Percentiles rank a stretch among this genome's conserved stretches.
These are phyloP conservation scores for Numenius arquata DNA, from an alignment of 2,113 vertebrate genomes.

Conservation along the genomic window DNA sequence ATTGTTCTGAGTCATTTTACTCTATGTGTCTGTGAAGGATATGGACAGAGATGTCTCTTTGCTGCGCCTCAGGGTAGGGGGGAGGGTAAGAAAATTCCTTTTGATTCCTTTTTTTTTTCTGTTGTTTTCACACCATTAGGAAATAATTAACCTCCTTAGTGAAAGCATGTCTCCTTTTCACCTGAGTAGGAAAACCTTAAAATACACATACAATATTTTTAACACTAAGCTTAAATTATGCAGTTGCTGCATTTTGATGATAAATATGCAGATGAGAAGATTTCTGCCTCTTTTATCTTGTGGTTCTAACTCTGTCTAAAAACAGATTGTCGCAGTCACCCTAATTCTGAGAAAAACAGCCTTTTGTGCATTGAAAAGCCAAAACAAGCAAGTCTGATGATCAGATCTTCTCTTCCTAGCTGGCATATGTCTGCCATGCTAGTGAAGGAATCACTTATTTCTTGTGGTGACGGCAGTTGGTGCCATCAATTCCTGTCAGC, in stretches of 20 bases:
- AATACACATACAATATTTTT: constrained; percentile 74
- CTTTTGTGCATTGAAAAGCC: constrained; percentile 59
- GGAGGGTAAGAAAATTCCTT: constrained; percentile 55
- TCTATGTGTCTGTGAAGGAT: not conserved
- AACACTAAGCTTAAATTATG: constrained; percentile 75
- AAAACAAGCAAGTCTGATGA: constrained; percentile 55
- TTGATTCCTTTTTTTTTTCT: constrained; percentile 49
- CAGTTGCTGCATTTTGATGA: constrained; percentile 72
- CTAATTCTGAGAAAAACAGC: constrained; percentile 69
- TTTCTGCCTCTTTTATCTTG: constrained; percentile 54
- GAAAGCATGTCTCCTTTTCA: constrained; percentile 71
- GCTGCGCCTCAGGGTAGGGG: not conserved
- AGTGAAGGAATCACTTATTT: constrained; percentile 52
- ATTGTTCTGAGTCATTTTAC: not conserved
- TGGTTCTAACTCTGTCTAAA: constrained; percentile 66
- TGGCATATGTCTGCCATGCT: constrained; percentile 54
- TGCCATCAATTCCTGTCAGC: constrained; percentile 59
- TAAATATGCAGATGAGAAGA: constrained; percentile 70
- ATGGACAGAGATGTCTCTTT: constrained; percentile 6
- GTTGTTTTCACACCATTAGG: constrained; percentile 70
- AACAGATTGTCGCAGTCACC: constrained; percentile 69
- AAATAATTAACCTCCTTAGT: constrained; percentile 77
- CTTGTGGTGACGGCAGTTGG: constrained; percentile 30
- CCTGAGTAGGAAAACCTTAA: constrained; percentile 71
- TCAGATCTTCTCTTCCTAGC: constrained; percentile 43